Conservation (phyloP, 2,113 vertebrate species). For the Pomatostomus ruficeps region DNA sequence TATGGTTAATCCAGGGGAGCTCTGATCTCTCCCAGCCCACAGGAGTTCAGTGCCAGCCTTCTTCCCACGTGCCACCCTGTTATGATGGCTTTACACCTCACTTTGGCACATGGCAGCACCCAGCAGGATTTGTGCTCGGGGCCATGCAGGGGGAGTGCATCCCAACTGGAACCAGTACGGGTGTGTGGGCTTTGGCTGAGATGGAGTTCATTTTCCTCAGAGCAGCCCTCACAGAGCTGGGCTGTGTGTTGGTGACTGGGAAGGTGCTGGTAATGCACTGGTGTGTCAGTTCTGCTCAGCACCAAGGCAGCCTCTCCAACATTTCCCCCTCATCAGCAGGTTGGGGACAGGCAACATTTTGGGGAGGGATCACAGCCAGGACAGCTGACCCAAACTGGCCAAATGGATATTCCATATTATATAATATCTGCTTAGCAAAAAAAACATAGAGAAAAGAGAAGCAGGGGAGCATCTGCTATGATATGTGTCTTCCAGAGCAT, state of each 20-base stretch:
- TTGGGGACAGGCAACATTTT: not conserved
- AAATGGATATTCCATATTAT: no score
- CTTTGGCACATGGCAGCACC: not conserved
- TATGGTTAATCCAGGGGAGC: accelerated
- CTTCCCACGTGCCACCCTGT: not conserved
- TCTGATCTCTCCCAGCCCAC: not conserved
- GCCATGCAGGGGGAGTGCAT: not conserved
- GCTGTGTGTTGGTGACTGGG: not conserved
- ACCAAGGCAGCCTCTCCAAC: not conserved
- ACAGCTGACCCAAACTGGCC: not conserved
- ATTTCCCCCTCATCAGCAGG: not conserved
- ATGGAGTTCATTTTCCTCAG: not conserved
- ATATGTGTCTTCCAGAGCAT: not conserved
- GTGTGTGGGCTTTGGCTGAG: not conserved
- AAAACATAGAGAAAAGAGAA: not conserved
- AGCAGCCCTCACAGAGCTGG: not conserved
- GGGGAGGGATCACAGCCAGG: not conserved
- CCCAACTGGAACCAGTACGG: not conserved
- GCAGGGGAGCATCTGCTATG: not conserved
- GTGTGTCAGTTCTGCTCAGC: not conserved
- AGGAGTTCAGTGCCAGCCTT: not conserved
- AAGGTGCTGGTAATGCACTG: not conserved
- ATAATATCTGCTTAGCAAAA: not conserved
- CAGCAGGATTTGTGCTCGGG: not conserved
- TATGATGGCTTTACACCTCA: not conserved